A percentile compares a stretch with the other conserved stretches of the same genome.
phyloP scores from a whole-genome alignment of 2,113 vertebrate genomes.

The Alligator sinensis region DNA sequence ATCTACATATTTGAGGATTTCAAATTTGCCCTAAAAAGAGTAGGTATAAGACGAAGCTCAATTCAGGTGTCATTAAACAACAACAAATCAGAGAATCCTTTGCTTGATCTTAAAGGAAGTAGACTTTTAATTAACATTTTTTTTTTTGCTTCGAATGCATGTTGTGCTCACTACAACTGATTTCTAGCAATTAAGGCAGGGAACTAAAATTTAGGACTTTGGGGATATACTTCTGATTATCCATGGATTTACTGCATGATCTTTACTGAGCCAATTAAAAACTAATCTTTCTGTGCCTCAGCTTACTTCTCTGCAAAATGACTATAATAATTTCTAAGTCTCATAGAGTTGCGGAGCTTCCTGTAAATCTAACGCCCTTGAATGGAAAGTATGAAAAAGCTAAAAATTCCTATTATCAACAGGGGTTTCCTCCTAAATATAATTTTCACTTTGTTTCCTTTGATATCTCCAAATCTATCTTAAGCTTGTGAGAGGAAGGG shows the following conservation, averaged over 20 bases:
- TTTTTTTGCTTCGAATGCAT: fast-evolving
- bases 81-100: neutral
- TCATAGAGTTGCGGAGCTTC: neutral
- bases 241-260: neutral
- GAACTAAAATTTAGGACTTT: neutral
- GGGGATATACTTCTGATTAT: neutral
- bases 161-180: neutral
- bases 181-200: neutral
- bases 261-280: neutral
- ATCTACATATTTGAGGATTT: neutral
- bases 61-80: neutral
- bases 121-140: fast-evolving
- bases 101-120: neutral
- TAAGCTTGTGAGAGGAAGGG: neutral
- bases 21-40: neutral
- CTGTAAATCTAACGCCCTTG: neutral
- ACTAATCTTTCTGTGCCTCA: neutral
- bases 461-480: neutral
- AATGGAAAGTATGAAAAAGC: neutral
- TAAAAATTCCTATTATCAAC: neutral
- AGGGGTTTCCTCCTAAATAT: neutral
- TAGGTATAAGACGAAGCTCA: neutral
- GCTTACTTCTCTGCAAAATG: neutral
- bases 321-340: neutral
- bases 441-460: neutral